Conservation (phyloP, 2,888 invertebrate species). For the Platycnemis pennipes region DNA sequence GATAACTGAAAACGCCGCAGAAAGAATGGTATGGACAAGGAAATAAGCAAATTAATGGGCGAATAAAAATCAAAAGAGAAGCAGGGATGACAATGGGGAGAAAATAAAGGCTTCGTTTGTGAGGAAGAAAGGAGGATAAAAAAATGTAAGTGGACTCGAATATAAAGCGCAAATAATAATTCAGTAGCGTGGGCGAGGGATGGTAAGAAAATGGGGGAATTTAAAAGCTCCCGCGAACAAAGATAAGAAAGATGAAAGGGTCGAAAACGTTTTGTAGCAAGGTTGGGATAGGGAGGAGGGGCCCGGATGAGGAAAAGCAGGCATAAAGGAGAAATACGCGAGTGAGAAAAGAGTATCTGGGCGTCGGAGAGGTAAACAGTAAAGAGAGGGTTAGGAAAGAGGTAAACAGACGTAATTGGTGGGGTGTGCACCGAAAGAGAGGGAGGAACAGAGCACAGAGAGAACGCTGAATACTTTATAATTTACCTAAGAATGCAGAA, state of each 20-base stretch:
- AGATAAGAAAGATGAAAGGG: background rate
- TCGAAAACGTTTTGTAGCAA: background rate
- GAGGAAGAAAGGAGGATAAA: background rate
- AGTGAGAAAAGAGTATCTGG: background rate
- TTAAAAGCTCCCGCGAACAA: background rate
- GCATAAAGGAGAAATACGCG: background rate
- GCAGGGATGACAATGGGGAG: too few species aligned
- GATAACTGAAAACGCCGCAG: too few species aligned
- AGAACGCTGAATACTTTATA: too few species aligned
- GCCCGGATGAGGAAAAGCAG: background rate
- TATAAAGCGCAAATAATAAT: too few species aligned
- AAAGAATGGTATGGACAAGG: too few species aligned
- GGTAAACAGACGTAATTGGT: background rate
- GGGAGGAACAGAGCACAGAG: background rate
- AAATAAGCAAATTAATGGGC: too few species aligned
- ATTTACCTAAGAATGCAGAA: too few species aligned
- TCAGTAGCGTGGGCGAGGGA: too few species aligned
- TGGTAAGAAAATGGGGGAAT: background rate
- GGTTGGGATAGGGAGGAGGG: background rate
- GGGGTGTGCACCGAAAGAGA: background rate
- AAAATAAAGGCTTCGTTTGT: too few species aligned
- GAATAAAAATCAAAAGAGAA: background rate
- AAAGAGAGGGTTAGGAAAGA: background rate
- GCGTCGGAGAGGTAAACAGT: background rate
- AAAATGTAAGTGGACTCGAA: background rate